Evolutionary conservation across 2,797 vertebrate genomes (phyloP).

Genomic region (Phrynocephalus vlangalii): DNA sequence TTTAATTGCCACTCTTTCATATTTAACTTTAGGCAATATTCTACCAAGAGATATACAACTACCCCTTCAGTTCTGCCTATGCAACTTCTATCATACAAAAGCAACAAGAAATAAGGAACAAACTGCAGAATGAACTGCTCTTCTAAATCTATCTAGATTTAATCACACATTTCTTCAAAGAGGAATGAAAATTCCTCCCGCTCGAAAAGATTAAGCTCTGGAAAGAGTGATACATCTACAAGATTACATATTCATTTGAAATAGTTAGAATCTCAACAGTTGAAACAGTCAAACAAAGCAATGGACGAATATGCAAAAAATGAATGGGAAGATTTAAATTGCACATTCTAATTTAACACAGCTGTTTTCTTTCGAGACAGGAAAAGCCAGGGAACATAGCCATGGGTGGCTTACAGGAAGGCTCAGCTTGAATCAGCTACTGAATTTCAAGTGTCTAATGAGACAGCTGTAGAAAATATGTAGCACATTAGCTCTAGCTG

Average conservation of each 20-base stretch:
- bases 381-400: neutral
- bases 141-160: neutral
- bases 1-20: neutral
- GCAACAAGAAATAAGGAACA: neutral
- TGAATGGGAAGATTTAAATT: rapidly evolving
- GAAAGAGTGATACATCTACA: neutral
- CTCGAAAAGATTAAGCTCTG: slow-evolving; percentile 5
- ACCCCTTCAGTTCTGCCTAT: neutral
- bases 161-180: neutral
- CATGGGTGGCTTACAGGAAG: neutral
- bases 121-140: neutral
- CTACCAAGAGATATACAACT: neutral
- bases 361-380: neutral
- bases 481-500: slow-evolving; percentile 10
- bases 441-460: neutral
- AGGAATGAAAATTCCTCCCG: neutral
- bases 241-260: slow-evolving; percentile 1
- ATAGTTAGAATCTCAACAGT: neutral
- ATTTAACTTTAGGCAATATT: neutral
- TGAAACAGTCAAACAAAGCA: neutral
- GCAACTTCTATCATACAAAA: neutral
- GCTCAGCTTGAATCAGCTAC: neutral
- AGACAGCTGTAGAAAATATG: neutral
- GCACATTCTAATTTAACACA: rapidly evolving
- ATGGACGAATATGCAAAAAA: slow-evolving; percentile 14